Percentiles rank a stretch among this genome's conserved stretches.
phyloP scores from a whole-genome alignment of 2,888 invertebrate genomes.

The Mimas tiliae region DNA sequence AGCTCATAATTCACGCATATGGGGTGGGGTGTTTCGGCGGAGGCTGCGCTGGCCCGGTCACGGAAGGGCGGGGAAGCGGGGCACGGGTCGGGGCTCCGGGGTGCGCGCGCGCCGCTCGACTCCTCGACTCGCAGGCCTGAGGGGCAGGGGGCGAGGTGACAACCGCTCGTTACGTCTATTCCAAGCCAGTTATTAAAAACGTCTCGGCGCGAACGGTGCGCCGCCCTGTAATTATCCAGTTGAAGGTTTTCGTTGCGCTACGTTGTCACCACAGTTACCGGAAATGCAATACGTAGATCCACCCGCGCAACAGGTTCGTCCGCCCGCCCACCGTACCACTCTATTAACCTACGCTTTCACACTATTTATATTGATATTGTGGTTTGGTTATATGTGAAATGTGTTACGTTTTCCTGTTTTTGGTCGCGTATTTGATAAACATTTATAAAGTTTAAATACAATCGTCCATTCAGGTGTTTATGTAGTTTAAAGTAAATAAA shows the following conservation, averaged over 20 bases:
- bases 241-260: slow-evolving; percentile 72
- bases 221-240: slow-evolving; percentile 84
- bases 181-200: slow-evolving; percentile 86
- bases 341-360: slow-evolving; percentile 48
- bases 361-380: slow-evolving; percentile 41
- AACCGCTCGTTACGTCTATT: slow-evolving; percentile 84
- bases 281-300: slow-evolving; percentile 83
- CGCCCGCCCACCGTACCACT: slow-evolving; percentile 66
- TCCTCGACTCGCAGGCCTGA: slow-evolving; percentile 53
- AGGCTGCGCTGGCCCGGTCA: slow-evolving; percentile 65
- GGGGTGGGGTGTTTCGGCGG: slow-evolving; percentile 65
- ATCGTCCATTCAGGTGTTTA: slow-evolving; percentile 18
- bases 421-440: not conserved
- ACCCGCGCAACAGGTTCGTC: slow-evolving; percentile 82
- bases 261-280: slow-evolving; percentile 78
- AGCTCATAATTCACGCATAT: slow-evolving; percentile 75
- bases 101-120: slow-evolving; percentile 59
- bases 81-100: slow-evolving; percentile 60
- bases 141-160: slow-evolving; percentile 79
- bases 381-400: slow-evolving; percentile 32
- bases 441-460: not conserved
- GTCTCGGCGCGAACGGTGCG: slow-evolving; percentile 84
- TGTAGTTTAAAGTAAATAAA: not conserved
- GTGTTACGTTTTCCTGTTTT: slow-evolving; percentile 13
- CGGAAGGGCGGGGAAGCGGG: slow-evolving; percentile 67